Evolutionary conservation across 2,113 vertebrate genomes (phyloP).

Genomic region (Cryptomyrus ogoouensis): DNA sequence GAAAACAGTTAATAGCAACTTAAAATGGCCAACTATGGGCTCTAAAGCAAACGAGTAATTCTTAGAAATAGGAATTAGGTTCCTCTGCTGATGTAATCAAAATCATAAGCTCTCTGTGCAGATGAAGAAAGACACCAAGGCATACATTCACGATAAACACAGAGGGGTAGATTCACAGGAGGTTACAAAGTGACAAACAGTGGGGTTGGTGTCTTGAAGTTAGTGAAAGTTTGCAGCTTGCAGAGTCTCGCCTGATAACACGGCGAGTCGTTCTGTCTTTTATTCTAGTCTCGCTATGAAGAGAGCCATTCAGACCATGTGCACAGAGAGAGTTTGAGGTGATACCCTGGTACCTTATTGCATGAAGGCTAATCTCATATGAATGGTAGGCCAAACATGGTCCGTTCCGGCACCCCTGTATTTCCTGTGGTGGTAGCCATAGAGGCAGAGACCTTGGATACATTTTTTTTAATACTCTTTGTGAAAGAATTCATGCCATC

Average conservation of each 20-base stretch:
- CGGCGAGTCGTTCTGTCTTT: not conserved
- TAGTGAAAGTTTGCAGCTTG: not conserved
- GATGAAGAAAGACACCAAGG: not conserved
- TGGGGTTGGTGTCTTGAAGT: not conserved
- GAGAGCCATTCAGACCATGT: not conserved
- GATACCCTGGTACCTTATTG: not conserved
- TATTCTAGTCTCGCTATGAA: not conserved
- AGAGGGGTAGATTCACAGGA: constrained; percentile 19
- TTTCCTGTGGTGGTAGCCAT: not conserved
- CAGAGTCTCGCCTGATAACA: not conserved
- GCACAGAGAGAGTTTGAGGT: not conserved
- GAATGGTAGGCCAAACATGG: not conserved
- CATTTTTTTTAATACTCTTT: not conserved
- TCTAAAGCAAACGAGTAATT: not conserved
- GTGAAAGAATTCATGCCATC: not conserved
- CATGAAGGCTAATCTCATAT: not conserved
- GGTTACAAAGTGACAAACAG: not conserved
- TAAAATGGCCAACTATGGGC: not conserved
- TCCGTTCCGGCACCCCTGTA: not conserved
- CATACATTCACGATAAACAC: constrained; percentile 3
- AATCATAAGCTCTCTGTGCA: not conserved
- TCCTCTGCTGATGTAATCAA: not conserved
- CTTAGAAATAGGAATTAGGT: not conserved
- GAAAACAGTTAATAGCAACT: not conserved
- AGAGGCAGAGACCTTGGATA: not conserved